Evolutionary conservation across 2,113 vertebrate genomes (phyloP).

Genomic region (Saimiri boliviensis): DNA sequence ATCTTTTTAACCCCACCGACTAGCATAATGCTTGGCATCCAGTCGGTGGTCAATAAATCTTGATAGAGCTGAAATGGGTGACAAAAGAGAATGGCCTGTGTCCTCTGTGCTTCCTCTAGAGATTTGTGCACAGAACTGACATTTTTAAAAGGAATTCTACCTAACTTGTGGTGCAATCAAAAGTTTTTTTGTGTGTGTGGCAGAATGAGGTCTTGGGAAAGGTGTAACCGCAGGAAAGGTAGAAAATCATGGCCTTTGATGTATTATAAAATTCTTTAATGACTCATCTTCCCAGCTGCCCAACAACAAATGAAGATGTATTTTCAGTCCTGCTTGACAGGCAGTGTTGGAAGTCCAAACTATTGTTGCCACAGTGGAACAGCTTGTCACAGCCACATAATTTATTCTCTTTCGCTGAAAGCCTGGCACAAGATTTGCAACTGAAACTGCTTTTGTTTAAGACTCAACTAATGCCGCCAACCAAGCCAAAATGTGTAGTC

Average conservation of each 20-base stretch:
- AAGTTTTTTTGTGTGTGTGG: background rate
- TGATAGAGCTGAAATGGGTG: background rate
- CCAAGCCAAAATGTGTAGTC: slow-evolving; percentile 51
- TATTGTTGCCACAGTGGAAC: slow-evolving; percentile 7
- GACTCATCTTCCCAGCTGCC: background rate
- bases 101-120: background rate
- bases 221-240: background rate
- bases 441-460: slow-evolving; percentile 56
- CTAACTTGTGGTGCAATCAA: background rate
- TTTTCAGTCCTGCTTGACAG: slow-evolving; percentile 52
- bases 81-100: background rate
- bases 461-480: background rate
- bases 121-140: background rate
- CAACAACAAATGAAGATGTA: slow-evolving; percentile 60
- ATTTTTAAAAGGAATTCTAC: background rate
- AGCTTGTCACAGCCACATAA: slow-evolving; percentile 63
- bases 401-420: slow-evolving; percentile 66
- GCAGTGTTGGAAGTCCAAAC: slow-evolving; percentile 45
- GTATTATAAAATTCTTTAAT: background rate
- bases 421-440: slow-evolving; percentile 53
- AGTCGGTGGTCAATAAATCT: background rate
- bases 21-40: background rate
- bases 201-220: background rate
- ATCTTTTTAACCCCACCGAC: background rate
- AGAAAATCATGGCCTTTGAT: background rate